Evolutionary conservation across 1,140 invertebrate species (phyloP).

Genomic region (Eubasilissa regina): DNA sequence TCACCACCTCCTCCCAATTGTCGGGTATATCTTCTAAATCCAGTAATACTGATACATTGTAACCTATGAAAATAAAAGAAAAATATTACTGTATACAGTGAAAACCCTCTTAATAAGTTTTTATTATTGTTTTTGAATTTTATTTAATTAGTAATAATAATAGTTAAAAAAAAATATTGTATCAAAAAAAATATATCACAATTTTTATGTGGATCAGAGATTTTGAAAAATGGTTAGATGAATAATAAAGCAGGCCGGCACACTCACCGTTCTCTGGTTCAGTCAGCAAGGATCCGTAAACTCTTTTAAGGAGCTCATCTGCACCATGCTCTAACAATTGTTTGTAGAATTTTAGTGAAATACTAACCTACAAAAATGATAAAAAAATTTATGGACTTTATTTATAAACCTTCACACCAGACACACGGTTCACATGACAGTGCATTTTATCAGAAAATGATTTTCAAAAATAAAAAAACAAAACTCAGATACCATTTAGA

Average conservation of each 20-base stretch:
- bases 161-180: too few relatives aligned
- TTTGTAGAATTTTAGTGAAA: slow-evolving; percentile 98
- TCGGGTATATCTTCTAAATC: slow-evolving; percentile 94
- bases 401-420: too few relatives aligned
- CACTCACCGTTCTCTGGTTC: slow-evolving; percentile 88
- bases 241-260: background rate
- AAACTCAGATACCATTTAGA: too few relatives aligned
- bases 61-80: slow-evolving; percentile 74
- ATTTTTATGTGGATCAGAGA: too few relatives aligned
- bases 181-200: too few relatives aligned
- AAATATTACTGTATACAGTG: background rate
- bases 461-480: too few relatives aligned
- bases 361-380: slow-evolving; percentile 88
- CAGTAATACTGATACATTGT: slow-evolving; percentile 94
- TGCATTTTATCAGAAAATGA: too few relatives aligned
- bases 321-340: slow-evolving; percentile 98
- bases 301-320: slow-evolving; percentile 94
- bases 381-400: slow-evolving; percentile 18
- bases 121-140: too few relatives aligned
- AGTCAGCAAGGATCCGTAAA: slow-evolving; percentile 88
- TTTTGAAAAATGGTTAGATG: too few relatives aligned
- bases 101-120: too few relatives aligned
- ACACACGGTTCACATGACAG: too few relatives aligned
- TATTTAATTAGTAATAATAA: too few relatives aligned
- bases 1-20: slow-evolving; percentile 90